Evolutionary conservation across 2,113 vertebrate species (phyloP).

Genomic region (Caloenas nicobarica): DNA sequence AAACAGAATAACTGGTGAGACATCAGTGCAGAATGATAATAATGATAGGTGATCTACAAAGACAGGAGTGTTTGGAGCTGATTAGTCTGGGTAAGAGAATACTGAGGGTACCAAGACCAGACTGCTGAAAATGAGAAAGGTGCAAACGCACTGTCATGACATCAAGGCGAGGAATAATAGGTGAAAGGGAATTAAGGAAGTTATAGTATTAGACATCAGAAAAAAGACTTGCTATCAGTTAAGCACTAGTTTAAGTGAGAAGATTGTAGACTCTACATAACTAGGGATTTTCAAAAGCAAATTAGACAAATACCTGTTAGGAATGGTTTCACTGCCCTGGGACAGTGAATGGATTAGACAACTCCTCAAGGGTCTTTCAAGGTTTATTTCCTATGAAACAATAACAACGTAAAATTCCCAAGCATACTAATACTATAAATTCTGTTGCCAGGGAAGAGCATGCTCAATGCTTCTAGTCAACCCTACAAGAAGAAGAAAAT

Average conservation of each 20-base stretch:
- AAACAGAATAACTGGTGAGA: constrained; percentile 1
- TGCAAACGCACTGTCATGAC: background rate
- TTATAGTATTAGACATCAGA: background rate
- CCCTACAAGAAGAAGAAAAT: background rate
- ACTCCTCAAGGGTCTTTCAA: background rate
- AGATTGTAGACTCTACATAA: background rate
- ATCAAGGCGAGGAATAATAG: background rate
- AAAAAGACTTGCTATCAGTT: background rate
- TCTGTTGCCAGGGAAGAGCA: background rate
- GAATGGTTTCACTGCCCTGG: background rate
- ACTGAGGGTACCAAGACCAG: background rate
- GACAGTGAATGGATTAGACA: background rate
- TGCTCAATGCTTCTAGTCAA: background rate
- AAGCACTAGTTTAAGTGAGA: background rate
- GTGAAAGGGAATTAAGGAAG: background rate
- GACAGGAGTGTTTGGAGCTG: background rate
- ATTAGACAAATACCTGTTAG: background rate
- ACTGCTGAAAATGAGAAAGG: background rate
- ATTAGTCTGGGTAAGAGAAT: background rate
- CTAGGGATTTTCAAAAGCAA: background rate
- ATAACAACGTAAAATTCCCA: background rate
- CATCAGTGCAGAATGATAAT: background rate
- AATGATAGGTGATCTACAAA: background rate
- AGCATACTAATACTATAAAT: background rate
- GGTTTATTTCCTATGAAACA: background rate